Conservation (phyloP, 2,113 vertebrate genomes). For the Halichoeres trimaculatus region DNA sequence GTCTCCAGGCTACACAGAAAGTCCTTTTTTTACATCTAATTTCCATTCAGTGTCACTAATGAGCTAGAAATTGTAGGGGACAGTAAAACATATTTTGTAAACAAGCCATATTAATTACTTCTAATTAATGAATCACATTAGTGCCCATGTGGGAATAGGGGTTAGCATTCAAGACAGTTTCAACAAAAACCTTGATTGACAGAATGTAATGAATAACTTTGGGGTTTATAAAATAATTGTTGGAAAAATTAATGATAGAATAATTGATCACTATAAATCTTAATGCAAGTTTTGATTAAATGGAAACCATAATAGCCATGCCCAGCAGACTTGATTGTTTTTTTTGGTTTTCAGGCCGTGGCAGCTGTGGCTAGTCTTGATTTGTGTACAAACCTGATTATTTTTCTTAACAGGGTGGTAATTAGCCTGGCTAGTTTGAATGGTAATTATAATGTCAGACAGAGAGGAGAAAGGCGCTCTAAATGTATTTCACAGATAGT, state of each 20-base stretch:
- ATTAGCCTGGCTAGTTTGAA: constrained; percentile 70
- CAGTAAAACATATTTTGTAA: constrained; percentile 41
- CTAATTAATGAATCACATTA: constrained; percentile 44
- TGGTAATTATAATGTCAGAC: constrained; percentile 66
- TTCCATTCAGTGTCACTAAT: constrained; percentile 17
- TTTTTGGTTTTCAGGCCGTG: constrained; percentile 53
- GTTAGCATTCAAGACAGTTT: constrained; percentile 23
- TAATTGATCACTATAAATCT: constrained; percentile 46
- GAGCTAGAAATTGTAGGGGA: constrained; percentile 10
- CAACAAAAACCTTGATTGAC: constrained; percentile 36
- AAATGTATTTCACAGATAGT: constrained; percentile 68
- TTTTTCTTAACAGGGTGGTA: constrained; percentile 61
- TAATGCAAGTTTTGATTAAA: constrained; percentile 56
- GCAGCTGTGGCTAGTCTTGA: constrained; percentile 54
- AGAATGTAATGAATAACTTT: constrained; percentile 45
- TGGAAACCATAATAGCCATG: constrained; percentile 38
- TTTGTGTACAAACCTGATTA: constrained; percentile 73
- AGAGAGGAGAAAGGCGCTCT: constrained; percentile 60
- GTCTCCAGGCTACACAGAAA: background rate
- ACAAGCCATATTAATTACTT: constrained; percentile 34
- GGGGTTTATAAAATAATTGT: constrained; percentile 38
- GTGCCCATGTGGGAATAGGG: constrained; percentile 6
- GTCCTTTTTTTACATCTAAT: background rate
- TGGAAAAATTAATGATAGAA: constrained; percentile 39
- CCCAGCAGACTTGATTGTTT: constrained; percentile 44